A percentile compares a stretch with the other conserved stretches of the same genome.
phyloP scores from a whole-genome alignment of 2,797 vertebrate species.

The Typhlichthys eigenmanni region DNA sequence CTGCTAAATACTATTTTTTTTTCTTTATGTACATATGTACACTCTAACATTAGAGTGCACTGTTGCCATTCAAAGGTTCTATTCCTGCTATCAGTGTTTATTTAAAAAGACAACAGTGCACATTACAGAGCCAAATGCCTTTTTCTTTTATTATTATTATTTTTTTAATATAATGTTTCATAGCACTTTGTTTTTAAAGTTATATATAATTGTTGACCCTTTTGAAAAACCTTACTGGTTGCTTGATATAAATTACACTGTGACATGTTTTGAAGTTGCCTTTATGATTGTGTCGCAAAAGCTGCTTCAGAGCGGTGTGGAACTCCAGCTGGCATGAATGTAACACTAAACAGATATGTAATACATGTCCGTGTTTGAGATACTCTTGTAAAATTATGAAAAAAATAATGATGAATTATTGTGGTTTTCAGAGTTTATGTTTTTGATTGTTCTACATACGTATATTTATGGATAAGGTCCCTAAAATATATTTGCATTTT shows the following conservation, averaged over 20 bases:
- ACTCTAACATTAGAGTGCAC: constrained; percentile 47
- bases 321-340: constrained; percentile 66
- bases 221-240: constrained; percentile 33
- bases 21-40: no score
- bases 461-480: no score
- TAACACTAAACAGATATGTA: constrained; percentile 53
- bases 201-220: constrained; percentile 32
- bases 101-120: constrained; percentile 52
- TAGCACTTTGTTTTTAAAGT: constrained; percentile 52
- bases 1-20: constrained; percentile 12
- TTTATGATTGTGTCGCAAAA: constrained; percentile 60
- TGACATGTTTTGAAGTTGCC: constrained; percentile 68
- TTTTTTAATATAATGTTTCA: constrained; percentile 45
- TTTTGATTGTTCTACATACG: no score
- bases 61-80: constrained; percentile 53
- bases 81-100: constrained; percentile 55
- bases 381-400: no score
- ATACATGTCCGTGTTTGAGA: no score
- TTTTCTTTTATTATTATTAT: constrained; percentile 44
- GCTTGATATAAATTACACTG: constrained; percentile 62
- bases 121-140: constrained; percentile 48
- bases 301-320: constrained; percentile 34
- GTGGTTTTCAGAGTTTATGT: no score
- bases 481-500: no score
- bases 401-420: no score